These are phyloP conservation scores for Phania funesta DNA, from an alignment of 2,888 invertebrate species.

Conservation along the genomic window DNA sequence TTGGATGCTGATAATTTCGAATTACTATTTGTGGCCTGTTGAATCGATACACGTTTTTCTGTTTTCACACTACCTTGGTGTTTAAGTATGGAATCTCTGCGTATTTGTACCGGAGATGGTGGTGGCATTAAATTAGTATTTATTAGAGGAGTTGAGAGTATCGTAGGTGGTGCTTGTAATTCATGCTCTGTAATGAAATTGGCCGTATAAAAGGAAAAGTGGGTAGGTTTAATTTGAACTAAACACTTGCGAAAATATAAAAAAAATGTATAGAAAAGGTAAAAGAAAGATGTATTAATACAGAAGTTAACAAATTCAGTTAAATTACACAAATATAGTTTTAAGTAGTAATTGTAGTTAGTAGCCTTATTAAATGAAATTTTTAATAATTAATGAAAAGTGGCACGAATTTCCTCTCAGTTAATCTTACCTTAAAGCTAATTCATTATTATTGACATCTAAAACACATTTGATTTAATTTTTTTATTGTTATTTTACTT, in stretches of 20 bases:
- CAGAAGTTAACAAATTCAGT: slow-evolving; percentile 19
- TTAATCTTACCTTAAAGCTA: slow-evolving; percentile 22
- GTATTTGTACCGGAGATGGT: slow-evolving; percentile 73
- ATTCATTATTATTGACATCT: neutral
- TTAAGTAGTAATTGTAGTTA: neutral
- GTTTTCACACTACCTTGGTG: slow-evolving; percentile 77
- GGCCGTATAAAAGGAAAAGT: slow-evolving; percentile 24
- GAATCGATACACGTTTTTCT: slow-evolving; percentile 80
- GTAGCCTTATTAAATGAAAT: slow-evolving; percentile 1
- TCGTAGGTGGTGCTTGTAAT: slow-evolving; percentile 66
- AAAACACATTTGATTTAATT: neutral
- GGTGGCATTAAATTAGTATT: slow-evolving; percentile 67
- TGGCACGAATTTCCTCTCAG: neutral
- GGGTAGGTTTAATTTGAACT: no score
- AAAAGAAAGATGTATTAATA: slow-evolving; percentile 9
- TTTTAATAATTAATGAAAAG: slow-evolving; percentile 3
- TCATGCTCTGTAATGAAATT: slow-evolving; percentile 70
- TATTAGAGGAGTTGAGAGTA: slow-evolving; percentile 68
- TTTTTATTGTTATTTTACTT: neutral
- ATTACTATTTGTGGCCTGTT: slow-evolving; percentile 65
- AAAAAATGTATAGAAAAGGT: slow-evolving; percentile 18
- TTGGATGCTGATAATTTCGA: slow-evolving; percentile 70
- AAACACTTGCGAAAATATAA: no score
- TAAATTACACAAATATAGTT: neutral
- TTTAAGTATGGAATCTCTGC: slow-evolving; percentile 79